Conservation (phyloP, 2,113 vertebrate genomes). For the Mellivora capensis region DNA sequence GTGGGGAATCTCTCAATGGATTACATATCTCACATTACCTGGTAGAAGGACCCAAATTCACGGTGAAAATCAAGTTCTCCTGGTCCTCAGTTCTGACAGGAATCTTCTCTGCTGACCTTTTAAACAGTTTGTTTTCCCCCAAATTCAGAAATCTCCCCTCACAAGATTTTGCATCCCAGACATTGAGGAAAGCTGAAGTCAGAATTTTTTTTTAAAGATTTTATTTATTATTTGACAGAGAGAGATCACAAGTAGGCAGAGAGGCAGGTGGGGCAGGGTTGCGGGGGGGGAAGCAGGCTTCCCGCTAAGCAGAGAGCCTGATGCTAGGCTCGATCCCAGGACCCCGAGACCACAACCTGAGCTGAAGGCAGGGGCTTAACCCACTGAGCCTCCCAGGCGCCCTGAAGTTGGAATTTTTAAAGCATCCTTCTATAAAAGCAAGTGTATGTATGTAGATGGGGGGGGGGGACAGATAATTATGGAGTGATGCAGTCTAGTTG, state of each 20-base stretch:
- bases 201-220: not conserved
- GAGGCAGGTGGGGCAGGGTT: too few species aligned
- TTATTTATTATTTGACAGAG: too few species aligned
- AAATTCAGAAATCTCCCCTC: not conserved
- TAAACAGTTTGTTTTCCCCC: not conserved
- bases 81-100: not conserved
- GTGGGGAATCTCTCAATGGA: not conserved
- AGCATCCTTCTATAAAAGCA: not conserved
- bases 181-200: not conserved
- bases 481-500: not conserved
- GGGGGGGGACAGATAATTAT: not conserved
- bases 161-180: not conserved
- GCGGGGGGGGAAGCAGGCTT: too few species aligned
- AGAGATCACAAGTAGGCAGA: too few species aligned
- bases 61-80: not conserved
- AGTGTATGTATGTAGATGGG: not conserved
- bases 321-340: too few species aligned
- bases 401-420: not conserved
- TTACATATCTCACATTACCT: not conserved
- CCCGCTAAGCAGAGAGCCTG: too few species aligned
- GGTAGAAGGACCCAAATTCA: not conserved
- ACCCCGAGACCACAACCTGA: too few species aligned
- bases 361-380: too few species aligned
- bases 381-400: too few species aligned
- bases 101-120: not conserved